phyloP scores from a whole-genome alignment of 1,140 invertebrate genomes.

The Drosophila nebulosa region DNA sequence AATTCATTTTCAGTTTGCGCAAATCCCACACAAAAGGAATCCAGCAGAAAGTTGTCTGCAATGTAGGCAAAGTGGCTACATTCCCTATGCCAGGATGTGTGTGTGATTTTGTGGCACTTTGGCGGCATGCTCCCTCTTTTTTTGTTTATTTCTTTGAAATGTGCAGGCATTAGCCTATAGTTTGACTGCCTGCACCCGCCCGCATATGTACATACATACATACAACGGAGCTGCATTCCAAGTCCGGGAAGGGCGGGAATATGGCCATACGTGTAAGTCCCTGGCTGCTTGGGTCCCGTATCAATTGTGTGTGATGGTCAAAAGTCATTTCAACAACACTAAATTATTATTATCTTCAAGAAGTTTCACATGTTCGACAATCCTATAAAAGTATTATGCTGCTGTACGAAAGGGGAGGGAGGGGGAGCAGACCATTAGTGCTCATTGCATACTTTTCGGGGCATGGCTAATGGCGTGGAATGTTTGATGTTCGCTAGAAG shows the following conservation, averaged over 20 bases:
- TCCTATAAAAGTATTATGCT: constrained; percentile 58
- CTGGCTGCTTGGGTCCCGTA: constrained; percentile 47
- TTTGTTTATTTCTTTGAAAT: constrained; percentile 78
- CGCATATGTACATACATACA: too few relatives aligned
- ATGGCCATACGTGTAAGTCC: constrained; percentile 50
- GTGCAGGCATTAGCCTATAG: constrained; percentile 51
- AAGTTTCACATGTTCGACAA: constrained; percentile 79
- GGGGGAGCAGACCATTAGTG: constrained; percentile 34
- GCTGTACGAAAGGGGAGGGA: neutral
- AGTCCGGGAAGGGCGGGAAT: neutral
- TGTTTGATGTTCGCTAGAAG: constrained; percentile 63
- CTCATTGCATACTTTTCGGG: constrained; percentile 25
- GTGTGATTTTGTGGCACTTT: constrained; percentile 75
- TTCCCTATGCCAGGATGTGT: constrained; percentile 59
- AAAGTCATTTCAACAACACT: constrained; percentile 81
- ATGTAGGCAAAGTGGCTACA: constrained; percentile 74
- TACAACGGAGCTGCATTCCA: constrained; percentile 55
- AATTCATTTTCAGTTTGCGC: constrained; percentile 69
- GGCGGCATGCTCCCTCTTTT: constrained; percentile 42
- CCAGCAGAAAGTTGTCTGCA: constrained; percentile 51
- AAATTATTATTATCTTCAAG: constrained; percentile 81
- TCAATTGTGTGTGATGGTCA: constrained; percentile 81
- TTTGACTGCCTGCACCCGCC: neutral
- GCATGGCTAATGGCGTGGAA: constrained; percentile 71
- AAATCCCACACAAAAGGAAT: constrained; percentile 27